Base-by-base conservation (phyloP, 2,888 invertebrate genomes). In the Conus canariensis region DNA sequence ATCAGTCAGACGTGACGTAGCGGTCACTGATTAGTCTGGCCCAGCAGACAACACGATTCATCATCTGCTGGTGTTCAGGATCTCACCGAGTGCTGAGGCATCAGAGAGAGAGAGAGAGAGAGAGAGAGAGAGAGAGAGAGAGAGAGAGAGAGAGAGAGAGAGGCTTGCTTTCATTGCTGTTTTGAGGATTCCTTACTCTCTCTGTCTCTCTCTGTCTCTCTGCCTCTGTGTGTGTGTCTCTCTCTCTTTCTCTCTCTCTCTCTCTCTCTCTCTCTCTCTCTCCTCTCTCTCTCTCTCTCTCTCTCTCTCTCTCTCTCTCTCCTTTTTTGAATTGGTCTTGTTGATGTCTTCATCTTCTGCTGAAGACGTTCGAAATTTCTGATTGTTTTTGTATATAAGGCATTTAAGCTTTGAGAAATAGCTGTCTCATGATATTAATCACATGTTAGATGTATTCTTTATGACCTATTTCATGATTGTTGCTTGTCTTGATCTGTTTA, bases 221-320 rank as follows among this genome's bases (percentile, higher is more conserved):
- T 83, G 9, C 7, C 58, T 19, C 30, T 4, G 9, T 83, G 1
- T 4, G 1, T 4, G 25, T 4, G 9, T 25, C 30, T 25, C 30
- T 25, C 30, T 83, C 83, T 83, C 67, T 30, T 70, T 87, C 70
- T 67, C 67, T 64, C 87, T 67, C 64, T 87, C 87, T 87, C 67
- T 87, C 56, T 64, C 67, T n/a, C 70, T 70, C 70, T 70, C 70
- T 22, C 67, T 87, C 67, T 56, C 64, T 83, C 22, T 19, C 70
- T 22, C 70, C 70, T 70, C 70, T 70, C 70, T 70, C 70, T 70
- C 70, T 70, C 83, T 30, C 30, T 30, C 30, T 30, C 30, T 83
- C 83, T 83, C 67, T 30, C 87, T 87, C 70, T 67, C 67, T 64
- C 87, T 10, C 64, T 87, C 87, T 87, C 67, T 87, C 56, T 64